Conservation (phyloP, 2,113 vertebrate species). For the Heterotis niloticus region DNA sequence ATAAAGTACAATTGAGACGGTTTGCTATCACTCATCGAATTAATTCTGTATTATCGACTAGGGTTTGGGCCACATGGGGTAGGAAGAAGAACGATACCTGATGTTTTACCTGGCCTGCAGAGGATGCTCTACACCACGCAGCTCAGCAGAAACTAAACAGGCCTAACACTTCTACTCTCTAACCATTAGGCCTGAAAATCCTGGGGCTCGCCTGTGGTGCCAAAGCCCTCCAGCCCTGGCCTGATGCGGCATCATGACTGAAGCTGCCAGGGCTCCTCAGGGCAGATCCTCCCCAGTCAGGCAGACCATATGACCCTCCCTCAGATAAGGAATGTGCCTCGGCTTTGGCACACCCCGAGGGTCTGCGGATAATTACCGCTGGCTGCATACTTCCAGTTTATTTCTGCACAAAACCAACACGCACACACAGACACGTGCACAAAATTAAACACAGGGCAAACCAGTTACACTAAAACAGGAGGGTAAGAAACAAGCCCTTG, state of each 20-base stretch:
- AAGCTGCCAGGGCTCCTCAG: conserved; percentile 39
- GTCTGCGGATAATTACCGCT: neutral
- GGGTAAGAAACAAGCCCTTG: neutral
- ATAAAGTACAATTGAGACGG: no score
- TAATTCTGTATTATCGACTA: neutral
- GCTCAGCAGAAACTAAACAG: conserved; percentile 12
- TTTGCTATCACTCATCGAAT: neutral
- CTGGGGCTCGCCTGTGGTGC: conserved; percentile 50
- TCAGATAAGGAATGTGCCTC: conserved; percentile 36
- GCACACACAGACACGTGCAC: neutral
- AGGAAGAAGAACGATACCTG: neutral
- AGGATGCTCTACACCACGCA: neutral
- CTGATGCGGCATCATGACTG: conserved; percentile 54
- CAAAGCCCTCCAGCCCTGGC: conserved; percentile 46
- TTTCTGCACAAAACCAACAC: neutral
- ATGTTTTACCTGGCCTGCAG: no score
- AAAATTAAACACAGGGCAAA: neutral
- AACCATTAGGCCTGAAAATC: conserved; percentile 35
- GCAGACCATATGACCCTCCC: conserved; percentile 49
- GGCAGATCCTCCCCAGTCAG: conserved; percentile 41
- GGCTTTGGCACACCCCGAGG: no score
- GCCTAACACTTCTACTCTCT: neutral
- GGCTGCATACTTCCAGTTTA: neutral
- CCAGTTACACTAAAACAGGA: neutral
- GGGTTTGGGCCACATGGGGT: no score